Evolutionary conservation across 2,797 vertebrate genomes (phyloP).

Genomic region (Ceryle rudis): DNA sequence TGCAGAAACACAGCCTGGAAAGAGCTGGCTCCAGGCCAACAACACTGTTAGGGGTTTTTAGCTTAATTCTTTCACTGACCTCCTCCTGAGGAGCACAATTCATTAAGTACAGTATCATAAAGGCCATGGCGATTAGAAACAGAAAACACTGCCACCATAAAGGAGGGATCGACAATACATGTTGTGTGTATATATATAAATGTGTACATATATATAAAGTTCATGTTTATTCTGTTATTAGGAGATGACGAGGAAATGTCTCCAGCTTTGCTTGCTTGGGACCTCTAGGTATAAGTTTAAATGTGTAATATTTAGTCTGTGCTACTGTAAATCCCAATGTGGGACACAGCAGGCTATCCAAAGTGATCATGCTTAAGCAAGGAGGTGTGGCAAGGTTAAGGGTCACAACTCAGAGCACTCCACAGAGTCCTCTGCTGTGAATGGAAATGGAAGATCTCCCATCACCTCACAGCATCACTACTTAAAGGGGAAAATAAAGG

Average conservation of each 20-base stretch:
- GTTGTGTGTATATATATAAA: neutral
- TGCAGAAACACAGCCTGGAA: constrained; percentile 73
- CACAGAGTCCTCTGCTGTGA: neutral
- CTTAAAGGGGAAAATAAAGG: neutral
- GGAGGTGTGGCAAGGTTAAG: neutral
- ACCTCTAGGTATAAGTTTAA: neutral
- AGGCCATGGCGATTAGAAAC: constrained; percentile 65
- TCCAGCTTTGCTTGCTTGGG: neutral
- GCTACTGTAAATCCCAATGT: constrained; percentile 66
- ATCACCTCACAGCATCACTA: neutral
- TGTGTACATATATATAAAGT: neutral
- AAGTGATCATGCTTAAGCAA: neutral
- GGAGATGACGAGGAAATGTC: neutral
- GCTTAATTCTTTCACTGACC: constrained; percentile 75
- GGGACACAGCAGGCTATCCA: constrained; percentile 31
- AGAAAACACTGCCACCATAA: constrained; percentile 63
- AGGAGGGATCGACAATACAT: neutral
- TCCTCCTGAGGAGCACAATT: constrained; percentile 74
- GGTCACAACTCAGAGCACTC: neutral
- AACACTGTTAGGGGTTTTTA: constrained; percentile 72
- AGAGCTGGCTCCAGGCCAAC: constrained; percentile 65
- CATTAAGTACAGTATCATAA: constrained; percentile 74
- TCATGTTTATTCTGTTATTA: neutral
- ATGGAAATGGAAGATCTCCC: neutral
- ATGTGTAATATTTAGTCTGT: constrained; percentile 55